phyloP scores from a whole-genome alignment of 2,113 vertebrate species.

The Hydropotes inermis region DNA sequence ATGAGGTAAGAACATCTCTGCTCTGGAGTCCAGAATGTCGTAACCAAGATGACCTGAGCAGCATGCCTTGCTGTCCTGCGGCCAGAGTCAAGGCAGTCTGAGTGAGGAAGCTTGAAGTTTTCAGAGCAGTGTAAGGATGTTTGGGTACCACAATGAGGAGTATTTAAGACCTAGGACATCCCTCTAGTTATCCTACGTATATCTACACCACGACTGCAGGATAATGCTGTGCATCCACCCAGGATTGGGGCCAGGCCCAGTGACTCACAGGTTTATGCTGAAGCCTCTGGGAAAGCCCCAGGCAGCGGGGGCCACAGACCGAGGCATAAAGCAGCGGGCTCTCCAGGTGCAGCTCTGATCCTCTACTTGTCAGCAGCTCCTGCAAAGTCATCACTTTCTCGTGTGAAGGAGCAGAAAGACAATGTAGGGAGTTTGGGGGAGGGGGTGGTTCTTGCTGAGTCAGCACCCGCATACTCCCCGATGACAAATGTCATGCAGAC shows the following conservation, averaged over 20 bases:
- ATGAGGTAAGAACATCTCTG: not conserved
- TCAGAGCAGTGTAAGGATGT: not conserved
- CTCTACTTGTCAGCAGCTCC: not conserved
- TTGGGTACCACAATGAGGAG: not conserved
- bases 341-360: not conserved
- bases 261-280: not conserved
- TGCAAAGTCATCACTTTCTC: not conserved
- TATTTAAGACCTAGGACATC: not conserved
- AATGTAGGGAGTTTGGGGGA: not conserved
- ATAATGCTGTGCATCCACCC: not conserved
- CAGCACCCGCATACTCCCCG: not conserved
- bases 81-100: not conserved
- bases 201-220: too few relatives aligned
- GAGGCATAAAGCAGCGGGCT: not conserved
- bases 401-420: not conserved
- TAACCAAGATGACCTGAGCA: not conserved
- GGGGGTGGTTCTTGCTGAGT: not conserved
- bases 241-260: not conserved
- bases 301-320: rapidly evolving
- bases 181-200: not conserved
- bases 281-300: not conserved
- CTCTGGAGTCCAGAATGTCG: not conserved
- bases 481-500: not conserved
- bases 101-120: not conserved
- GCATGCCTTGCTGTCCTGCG: rapidly evolving